A percentile compares a stretch with the other conserved stretches of the same genome.
These are phyloP conservation scores for Pica pica DNA, from an alignment of 2,113 vertebrate species.

Conservation along the genomic window DNA sequence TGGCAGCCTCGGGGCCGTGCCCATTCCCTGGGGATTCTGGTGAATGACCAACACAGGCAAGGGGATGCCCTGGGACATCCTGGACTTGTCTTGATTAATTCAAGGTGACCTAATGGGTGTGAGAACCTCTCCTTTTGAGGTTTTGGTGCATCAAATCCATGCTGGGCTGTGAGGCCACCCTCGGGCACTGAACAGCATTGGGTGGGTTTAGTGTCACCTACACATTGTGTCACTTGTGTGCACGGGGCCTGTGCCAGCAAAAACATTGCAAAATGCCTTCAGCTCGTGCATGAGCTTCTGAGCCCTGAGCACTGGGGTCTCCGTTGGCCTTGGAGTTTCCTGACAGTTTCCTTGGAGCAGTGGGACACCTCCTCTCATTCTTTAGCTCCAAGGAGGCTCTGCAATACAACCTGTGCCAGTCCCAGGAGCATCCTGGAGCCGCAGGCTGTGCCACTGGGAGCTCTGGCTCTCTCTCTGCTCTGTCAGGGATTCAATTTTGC, in stretches of 20 bases:
- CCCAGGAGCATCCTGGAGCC: background rate
- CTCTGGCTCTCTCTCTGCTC: background rate
- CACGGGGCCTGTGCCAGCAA: background rate
- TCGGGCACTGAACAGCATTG: accelerated
- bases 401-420: background rate
- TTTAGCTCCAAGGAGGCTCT: background rate
- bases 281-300: accelerated
- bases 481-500: background rate
- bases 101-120: background rate
- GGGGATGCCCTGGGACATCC: background rate
- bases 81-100: background rate
- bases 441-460: background rate
- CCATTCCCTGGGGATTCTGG: background rate
- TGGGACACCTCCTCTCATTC: background rate
- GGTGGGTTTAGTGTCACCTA: background rate
- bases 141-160: background rate
- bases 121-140: background rate
- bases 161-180: background rate
- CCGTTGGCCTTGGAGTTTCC: background rate
- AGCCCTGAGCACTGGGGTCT: background rate
- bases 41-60: background rate
- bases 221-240: background rate
- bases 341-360: accelerated
- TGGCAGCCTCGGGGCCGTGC: background rate
- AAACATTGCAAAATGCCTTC: background rate